Evolutionary conservation across 1,140 invertebrate genomes (phyloP), one percentile per base, ranked within the genome.

Genomic region (Hylaeus volcanicus): DNA sequence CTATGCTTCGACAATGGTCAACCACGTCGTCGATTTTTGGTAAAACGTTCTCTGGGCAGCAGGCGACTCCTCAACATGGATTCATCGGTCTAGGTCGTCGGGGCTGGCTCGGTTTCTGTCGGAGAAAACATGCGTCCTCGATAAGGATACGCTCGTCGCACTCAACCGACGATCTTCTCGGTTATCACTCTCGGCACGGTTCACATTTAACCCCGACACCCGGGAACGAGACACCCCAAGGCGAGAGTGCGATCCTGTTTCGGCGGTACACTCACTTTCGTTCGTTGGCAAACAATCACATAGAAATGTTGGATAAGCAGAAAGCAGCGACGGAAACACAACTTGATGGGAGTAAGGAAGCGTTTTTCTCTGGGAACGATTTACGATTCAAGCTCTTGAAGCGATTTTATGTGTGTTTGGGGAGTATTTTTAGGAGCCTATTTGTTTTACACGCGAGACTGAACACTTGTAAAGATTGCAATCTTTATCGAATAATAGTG

Each of bases 101-200:
- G 37, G 65, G 14, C 12, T 51, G 73, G 48, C 39, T 45, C 63
- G 69, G 11, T 76, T 72, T 86, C 85, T 86, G 85, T 87, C 53
- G 66, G 85, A 75, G 26, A 83, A 86, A 82, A 87, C 48, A 74
- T 76, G 63, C 41, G 56, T 86, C 80, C 66, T 82, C 26, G 60
- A 79, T 78, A 72, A 74, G 37, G 60, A 63, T 72, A 9, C 70
- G 14, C 39, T 72, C 60, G 61, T 15, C 39, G 73, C 11, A 48
- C 45, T 48, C 45, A 26, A 15, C 14, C 66, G 80, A 66, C 51
- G 80, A 73, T 72, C 72, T 14, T 58, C 74, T 74, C 83, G 74
- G 71, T 56, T 41, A 74, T 70, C 63, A 61, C 41, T 61, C 43
- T 53, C 51, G 48, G 74, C 75, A 56, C 48, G 53, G 26, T 53